Conservation (phyloP, 2,797 vertebrate species). For the Pelobates cultripes region DNA sequence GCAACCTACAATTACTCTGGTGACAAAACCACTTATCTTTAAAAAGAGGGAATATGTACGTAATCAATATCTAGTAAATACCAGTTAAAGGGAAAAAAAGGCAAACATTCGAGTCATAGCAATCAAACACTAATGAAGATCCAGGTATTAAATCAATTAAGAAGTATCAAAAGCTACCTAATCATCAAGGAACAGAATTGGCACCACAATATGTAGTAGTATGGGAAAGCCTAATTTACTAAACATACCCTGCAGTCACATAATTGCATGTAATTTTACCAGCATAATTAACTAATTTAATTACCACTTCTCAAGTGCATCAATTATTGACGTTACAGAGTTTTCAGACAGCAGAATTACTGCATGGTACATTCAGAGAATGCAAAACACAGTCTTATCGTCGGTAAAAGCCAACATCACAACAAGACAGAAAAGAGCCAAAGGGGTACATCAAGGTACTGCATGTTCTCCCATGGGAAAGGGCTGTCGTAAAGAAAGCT, state of each 20-base stretch:
- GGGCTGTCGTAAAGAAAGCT: slow-evolving; percentile 45
- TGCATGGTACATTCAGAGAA: slow-evolving; percentile 94
- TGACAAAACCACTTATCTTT: slow-evolving; percentile 1
- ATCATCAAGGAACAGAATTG: slow-evolving; percentile 99
- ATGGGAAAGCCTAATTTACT: slow-evolving; percentile 99
- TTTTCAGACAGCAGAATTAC: slow-evolving; percentile 98
- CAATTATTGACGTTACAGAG: slow-evolving; percentile 99
- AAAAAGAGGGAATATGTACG: slow-evolving; percentile 27
- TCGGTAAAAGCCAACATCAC: slow-evolving; percentile 73
- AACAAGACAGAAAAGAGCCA: slow-evolving; percentile 61
- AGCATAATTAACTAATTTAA: slow-evolving; percentile 99
- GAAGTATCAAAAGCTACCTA: slow-evolving; percentile 96
- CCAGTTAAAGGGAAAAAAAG: slow-evolving; percentile 73
- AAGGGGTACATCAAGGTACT: slow-evolving; percentile 42
- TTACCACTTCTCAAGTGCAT: slow-evolving; percentile 99
- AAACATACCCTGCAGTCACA: slow-evolving; percentile 99
- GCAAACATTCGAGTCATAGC: slow-evolving; percentile 80
- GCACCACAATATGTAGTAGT: slow-evolving; percentile 97
- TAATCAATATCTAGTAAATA: slow-evolving; percentile 65
- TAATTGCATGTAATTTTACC: slow-evolving; percentile 99
- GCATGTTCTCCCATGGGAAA: slow-evolving; percentile 30
- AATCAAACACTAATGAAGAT: slow-evolving; percentile 86
- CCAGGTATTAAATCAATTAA: slow-evolving; percentile 93
- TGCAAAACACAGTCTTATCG: slow-evolving; percentile 93
- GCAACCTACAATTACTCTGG: background rate